These are phyloP conservation scores for Stramonita haemastoma DNA, from an alignment of 2,888 invertebrate genomes.

Conservation along the genomic window DNA sequence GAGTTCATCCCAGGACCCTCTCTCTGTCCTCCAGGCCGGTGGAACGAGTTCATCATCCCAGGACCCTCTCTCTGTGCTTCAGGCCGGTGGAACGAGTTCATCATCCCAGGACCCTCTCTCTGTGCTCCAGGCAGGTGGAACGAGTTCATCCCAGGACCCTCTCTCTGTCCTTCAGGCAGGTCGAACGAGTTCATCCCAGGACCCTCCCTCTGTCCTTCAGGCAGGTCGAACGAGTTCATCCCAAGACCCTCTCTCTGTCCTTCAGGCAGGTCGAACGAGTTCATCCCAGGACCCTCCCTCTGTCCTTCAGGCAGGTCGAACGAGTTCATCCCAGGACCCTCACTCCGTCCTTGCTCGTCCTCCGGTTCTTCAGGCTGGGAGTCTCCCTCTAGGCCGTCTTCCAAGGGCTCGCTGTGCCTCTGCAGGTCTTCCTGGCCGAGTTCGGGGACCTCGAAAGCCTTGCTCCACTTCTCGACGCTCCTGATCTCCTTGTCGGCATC, in stretches of 20 bases:
- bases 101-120: too few relatives aligned
- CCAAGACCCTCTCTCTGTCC: not conserved
- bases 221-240: too few relatives aligned
- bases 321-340: too few relatives aligned
- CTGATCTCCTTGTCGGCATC: not conserved
- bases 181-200: too few relatives aligned
- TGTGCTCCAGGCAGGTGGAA: not conserved
- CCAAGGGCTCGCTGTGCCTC: constrained; percentile 11
- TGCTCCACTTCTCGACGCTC: constrained; percentile 7
- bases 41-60: too few relatives aligned
- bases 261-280: too few relatives aligned
- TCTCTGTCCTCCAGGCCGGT: not conserved
- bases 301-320: too few relatives aligned
- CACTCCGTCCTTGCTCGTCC: not conserved
- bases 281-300: too few relatives aligned
- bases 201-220: not conserved
- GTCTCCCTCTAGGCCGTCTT: not conserved
- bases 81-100: too few relatives aligned
- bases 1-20: too few relatives aligned
- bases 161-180: not conserved
- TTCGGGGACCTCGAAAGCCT: constrained; percentile 19
- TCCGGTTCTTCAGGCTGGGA: not conserved
- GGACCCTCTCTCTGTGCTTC: not conserved
- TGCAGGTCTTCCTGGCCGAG: constrained; percentile 8
- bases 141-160: too few relatives aligned